Base-by-base conservation (phyloP, 2,113 vertebrate species). In the Cavia aperea region DNA sequence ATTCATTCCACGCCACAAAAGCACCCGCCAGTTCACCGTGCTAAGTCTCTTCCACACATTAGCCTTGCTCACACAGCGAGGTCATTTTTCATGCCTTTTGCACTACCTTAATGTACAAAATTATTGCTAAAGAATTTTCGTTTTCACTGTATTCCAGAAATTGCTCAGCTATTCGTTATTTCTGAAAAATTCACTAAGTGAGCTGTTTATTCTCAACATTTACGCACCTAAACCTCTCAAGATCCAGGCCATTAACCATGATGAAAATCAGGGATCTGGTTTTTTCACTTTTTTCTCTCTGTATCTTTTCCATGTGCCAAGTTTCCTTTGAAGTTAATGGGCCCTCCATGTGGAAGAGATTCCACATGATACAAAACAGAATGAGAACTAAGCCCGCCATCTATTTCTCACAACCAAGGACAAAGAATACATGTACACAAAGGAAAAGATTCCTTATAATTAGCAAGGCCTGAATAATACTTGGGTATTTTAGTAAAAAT, bases 331-430 rank as follows among this genome's bases (percentile, higher is more conserved):
- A 97, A 96, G 96, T 96, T 73, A 81, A 85, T 46, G 72, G 91
- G 89, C 86, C 49, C 60, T 95, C 88, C 95, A 96, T 96, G 94
- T 97, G 96, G 95, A 97, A 95, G 89, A 95, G 92, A 97, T 96
- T 96, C 93, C 93, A 82, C 84, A 33, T 96, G 94, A 96, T 92
- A 95, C 66, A 85, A 95, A 97, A 87, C 96, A 97, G 96, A 95
- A 92, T 62, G 60, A 84, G 91, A 94, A 26, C 72, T 56, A 75
- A 92, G 58, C 81, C 84, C 21, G 2, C 75, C 83, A 79, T 90
- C 89, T 51, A 85, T 68, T 94, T 84, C 66, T 95, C 93, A 93
- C 92, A 68, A 75, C 63, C 89, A 93, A 95, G 87, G 84, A 93
- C 88, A 73, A 73, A 95, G 56, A 83, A 89, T 49, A 83, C 26